phyloP scores from a whole-genome alignment of 2,888 invertebrate species.

The Cryptus armator region DNA sequence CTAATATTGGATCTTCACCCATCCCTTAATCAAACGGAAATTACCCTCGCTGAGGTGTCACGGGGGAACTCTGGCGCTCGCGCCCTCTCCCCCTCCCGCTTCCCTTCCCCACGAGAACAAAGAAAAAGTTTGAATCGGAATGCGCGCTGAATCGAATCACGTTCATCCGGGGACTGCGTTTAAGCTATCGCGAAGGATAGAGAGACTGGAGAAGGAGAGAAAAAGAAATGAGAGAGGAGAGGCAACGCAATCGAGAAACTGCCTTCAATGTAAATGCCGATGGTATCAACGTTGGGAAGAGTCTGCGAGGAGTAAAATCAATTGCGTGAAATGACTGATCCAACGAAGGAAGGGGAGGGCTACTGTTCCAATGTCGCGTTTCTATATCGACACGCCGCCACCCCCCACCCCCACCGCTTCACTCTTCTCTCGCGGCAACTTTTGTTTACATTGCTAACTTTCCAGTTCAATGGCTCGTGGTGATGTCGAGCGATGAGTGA shows the following conservation, averaged over 20 bases:
- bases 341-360: constrained; percentile 37
- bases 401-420: background rate
- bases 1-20: constrained; percentile 76
- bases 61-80: constrained; percentile 45
- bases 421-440: constrained; percentile 21
- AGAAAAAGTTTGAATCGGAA: constrained; percentile 84
- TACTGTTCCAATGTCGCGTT: constrained; percentile 42
- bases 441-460: constrained; percentile 65
- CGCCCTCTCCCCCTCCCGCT: too few species aligned
- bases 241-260: constrained; percentile 50
- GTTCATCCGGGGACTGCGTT: constrained; percentile 75
- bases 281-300: constrained; percentile 42
- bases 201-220: constrained; percentile 32
- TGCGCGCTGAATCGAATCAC: constrained; percentile 83
- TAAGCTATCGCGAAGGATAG: constrained; percentile 36
- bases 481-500: constrained; percentile 48
- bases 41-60: constrained; percentile 66
- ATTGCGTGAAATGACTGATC: constrained; percentile 66
- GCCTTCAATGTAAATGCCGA: constrained; percentile 61
- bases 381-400: constrained; percentile 25
- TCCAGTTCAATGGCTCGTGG: constrained; percentile 62
- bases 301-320: constrained; percentile 65
- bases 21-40: constrained; percentile 67
- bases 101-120: constrained; percentile 57
- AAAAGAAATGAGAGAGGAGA: constrained; percentile 33